Conservation (phyloP, 2,888 invertebrate genomes). For the Protonemura montana region DNA sequence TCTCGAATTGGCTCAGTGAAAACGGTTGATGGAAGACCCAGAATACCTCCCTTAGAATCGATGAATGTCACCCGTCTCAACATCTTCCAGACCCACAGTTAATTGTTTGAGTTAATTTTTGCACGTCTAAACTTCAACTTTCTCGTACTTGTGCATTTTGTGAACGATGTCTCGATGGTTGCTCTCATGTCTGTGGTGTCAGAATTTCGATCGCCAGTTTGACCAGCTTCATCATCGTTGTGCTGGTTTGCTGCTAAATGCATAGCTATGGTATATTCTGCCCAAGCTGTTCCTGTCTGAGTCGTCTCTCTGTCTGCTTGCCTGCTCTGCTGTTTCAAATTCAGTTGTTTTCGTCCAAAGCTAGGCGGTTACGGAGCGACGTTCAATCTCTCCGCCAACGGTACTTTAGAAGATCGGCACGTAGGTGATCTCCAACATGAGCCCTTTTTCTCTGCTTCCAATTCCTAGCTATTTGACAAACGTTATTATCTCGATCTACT, state of each 20-base stretch:
- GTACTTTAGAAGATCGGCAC: not conserved
- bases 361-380: not conserved
- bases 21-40: no score
- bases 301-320: slow-evolving; percentile 2
- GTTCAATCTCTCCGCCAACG: not conserved
- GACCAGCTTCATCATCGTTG: not conserved
- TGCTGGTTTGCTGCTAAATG: not conserved
- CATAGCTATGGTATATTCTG: not conserved
- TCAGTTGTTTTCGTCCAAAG: not conserved
- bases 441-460: not conserved
- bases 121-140: not conserved
- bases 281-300: not conserved
- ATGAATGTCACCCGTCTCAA: not conserved
- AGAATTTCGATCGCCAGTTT: not conserved
- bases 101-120: not conserved
- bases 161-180: not conserved
- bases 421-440: not conserved
- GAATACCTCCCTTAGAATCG: not conserved
- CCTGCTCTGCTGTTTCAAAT: not conserved
- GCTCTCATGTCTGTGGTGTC: not conserved
- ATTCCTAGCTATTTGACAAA: not conserved
- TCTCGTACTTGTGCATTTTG: not conserved
- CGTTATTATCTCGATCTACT: not conserved
- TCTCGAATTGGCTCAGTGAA: no score
- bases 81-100: not conserved